Base-by-base conservation (phyloP, 2,113 vertebrate species). In the Electrona antarctica region DNA sequence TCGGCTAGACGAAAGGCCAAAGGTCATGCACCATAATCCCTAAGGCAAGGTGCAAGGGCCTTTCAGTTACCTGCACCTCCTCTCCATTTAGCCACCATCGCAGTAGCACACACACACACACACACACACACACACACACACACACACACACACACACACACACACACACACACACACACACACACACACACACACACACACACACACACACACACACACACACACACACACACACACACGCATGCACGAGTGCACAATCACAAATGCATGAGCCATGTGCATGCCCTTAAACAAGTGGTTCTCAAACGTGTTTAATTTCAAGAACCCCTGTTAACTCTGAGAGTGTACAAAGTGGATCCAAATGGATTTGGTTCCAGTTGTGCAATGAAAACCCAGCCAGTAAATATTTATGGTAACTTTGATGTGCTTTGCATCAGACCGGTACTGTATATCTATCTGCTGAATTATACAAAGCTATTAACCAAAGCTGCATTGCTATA, bases 1-100 rank as follows among this genome's bases (percentile, higher is more conserved):
- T 69, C 74, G 89, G 88, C 85, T 72, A 87, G 86, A 90, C 87
- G 13, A 55, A 51, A 74, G 87, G 84, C 89, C 82, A 71, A 73
- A 83, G 86, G 89, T 87, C 83, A 81, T 69, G 60, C 71, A 85
- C 74, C 15, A 68, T 56, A 49, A 80, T 46, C 86, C 85, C 83
- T 47, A 47, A 78, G 81, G 85, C 78, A 9, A 74, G 63, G 69
- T 50, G 76, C 71, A 81, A 77, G 60, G 84, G 64, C 85, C 79
- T 29, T 51, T 76, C 78, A 65, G 77, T 87, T 74, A 72, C 72
- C 82, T 84, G 81, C 33, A 86, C 82, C 33, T 41, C 33, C 78
- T 87, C 69, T 79, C 64, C 76, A 77, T 83, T 86, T 78, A 81
- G 59, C 71, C 60, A 74, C 65, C 67, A 50, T 56, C 10, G 62